Percentiles rank a stretch among this genome's conserved stretches.
These are phyloP conservation scores for Anguilla megastoma DNA, from an alignment of 2,797 vertebrate species.

Conservation along the genomic window DNA sequence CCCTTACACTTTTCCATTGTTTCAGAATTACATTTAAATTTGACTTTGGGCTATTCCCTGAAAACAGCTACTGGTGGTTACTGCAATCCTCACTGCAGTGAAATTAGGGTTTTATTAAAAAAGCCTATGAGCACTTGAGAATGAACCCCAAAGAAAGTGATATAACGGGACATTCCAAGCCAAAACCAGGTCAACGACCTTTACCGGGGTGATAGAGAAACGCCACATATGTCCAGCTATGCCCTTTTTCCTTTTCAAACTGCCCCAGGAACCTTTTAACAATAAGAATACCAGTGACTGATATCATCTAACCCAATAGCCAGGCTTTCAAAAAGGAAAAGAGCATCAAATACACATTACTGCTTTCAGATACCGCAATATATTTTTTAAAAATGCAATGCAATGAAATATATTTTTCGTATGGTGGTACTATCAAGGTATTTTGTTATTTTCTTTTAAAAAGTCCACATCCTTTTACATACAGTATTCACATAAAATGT, in stretches of 20 bases:
- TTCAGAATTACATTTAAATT: not conserved
- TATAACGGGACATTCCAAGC: not conserved
- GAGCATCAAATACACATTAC: not conserved
- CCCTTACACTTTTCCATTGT: constrained; percentile 12
- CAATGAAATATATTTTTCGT: not conserved
- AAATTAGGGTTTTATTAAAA: not conserved
- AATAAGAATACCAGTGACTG: too few relatives aligned
- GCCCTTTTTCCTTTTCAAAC: not conserved
- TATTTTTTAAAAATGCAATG: not conserved
- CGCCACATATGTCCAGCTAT: not conserved
- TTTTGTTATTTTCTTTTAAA: not conserved
- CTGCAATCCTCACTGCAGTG: not conserved
- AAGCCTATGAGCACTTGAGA: not conserved
- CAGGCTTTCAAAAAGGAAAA: too few relatives aligned
- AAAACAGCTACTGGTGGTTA: not conserved
- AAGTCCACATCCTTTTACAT: not conserved
- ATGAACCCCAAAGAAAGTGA: not conserved
- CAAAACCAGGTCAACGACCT: not conserved
- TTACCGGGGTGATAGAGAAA: not conserved
- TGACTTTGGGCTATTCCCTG: not conserved
- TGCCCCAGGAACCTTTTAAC: too few relatives aligned
- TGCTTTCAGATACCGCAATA: not conserved
- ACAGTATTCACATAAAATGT: not conserved
- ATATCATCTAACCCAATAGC: too few relatives aligned
- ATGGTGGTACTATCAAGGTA: not conserved